Evolutionary conservation across 37 sponge, comb jelly and placozoan species (phyloP), one percentile per base, ranked within the genome.

Genomic region (Oopsacas minuta): DNA sequence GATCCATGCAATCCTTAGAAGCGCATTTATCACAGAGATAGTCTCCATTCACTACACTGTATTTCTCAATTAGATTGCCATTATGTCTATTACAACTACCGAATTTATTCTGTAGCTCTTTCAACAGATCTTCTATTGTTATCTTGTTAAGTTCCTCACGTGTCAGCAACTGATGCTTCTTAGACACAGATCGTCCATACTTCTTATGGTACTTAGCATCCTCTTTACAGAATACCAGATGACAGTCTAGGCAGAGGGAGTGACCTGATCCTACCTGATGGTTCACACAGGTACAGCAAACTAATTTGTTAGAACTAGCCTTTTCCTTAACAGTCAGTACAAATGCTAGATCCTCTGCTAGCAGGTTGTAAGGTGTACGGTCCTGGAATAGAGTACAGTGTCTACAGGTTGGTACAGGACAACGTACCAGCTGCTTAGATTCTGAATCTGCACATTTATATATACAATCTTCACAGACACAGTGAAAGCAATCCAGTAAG

Each of bases 1-100:
- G 75, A 34, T 61, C 75, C 75, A 61, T 12, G 75, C 7, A 61
- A 12, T 61, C 75, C 75, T 61, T 61, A 5, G 75, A 61, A 3
- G 75, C 75, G 75, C 75, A 61, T 12, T n/a, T 61, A 5, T 61
- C 75, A 12, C 75, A 61, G 75, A 61, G 75, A 12, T 61, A 61
- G 75, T 61, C 75, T 12, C 75, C 75, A 61, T 12, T 61, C 17
- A 61, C 75, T 34, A n/a, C 22, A 34, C 75, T 61, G 75, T 61
- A 61, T 34, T 12, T 61, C 75, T 61, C 75, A 12, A 61, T 12
- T 5, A 61, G 75, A 34, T 25, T 5, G 5, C 75, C 75, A 3
- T 12, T n/a, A 34, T 61, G 75, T 12, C 75, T 25, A n/a, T 12
- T 32, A 12, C 75, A 61, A 34, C 17, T 34, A 3, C 75, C 75